Base-by-base conservation (phyloP, 2,888 invertebrate genomes). In the Synergus laeviventris region DNA sequence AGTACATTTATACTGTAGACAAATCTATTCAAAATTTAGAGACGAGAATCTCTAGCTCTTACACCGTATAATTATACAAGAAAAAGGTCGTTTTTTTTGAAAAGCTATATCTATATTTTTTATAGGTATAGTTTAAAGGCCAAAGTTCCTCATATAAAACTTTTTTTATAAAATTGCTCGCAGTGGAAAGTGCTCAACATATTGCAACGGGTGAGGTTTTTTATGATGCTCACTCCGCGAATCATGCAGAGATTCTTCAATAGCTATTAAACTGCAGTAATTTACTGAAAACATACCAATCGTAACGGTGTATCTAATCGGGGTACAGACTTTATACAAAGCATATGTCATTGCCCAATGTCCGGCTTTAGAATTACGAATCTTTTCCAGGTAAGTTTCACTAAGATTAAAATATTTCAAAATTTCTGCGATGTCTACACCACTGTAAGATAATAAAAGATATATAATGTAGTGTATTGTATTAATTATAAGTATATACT, bases 251-350 rank as follows among this genome's bases (percentile, higher is more conserved):
- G 54, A 42, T 49, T 64, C 59, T 24, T 49, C 24, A 16, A 12
- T 38, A n/a, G n/a, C n/a, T n/a, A 56, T 60, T 39, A 56, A 64
- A 24, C 61, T 18, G 49, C 18, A 5, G 38, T 36, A 39, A 36
- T 59, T 39, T 5, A 21, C 60, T 14, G 18, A 45, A 74, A 73
- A 76, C 89, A 92, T 92, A 95, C 96, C 97, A 88, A 98, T 90
- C 73, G 98, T 99, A 1, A 98, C 95, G n/a, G 97, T 95, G 91
- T 98, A 99, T 84, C 99, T 93, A 16, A 96, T 91, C 3, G 99
- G 99, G 11, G 98, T 97, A 39, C 95, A 95, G 83, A 99, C 92
- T 92, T 99, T 99, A 91, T 99, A 99, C 85, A 98, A 93, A 60
- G 97, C 95, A 91, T 98, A 97, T 0, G 98, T 94, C 54, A 98